Base-by-base conservation (phyloP, 2,888 invertebrate genomes). In the Camponotus fellah region DNA sequence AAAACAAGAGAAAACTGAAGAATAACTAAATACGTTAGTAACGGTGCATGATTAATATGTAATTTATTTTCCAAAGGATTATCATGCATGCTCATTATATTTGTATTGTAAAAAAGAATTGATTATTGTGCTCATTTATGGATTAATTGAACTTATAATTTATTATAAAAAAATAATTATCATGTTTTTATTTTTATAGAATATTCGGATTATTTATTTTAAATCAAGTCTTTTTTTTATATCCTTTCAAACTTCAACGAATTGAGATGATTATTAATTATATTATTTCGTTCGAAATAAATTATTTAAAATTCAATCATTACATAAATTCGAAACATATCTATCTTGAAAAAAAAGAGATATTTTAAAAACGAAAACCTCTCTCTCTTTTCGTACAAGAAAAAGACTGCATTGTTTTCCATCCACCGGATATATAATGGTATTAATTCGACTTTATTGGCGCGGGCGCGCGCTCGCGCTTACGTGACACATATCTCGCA, bases 381-480 rank as follows among this genome's bases (percentile, higher is more conserved):
- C 4, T 66, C 17, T 26, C 26, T 26, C 26, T 26, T 26, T 26
- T 26, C 26, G 12, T 53, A 40, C 14, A 40, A 40, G 8, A 56
- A n/a, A 56, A 40, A 12, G 9, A 12, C 8, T 40, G 37, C 37
- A 62, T 82, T 74, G 56, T 68, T 76, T 69, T 75, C 14, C 14
- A 71, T 21, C 49, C 62, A 75, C 58, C 71, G 40, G 40, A 56
- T 69, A 77, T 6, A 9, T 58, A 56, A 26, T 56, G 69, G 49
- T 71, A 79, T 72, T 88, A 91, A 91, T 88, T 90, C 83, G 82
- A 89, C 87, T 88, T 92, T 86, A 90, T 90, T 92, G 89, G 75
- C 86, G 60, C 60, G 34, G 8, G 8, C 53, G 53, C 53, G 49
- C 46, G 46, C 17, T 49, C n/a, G 37, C 26, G 82, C 83, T 86